Evolutionary conservation across 2,888 invertebrate genomes (phyloP).

Genomic region (Ophonus ardosiacus): DNA sequence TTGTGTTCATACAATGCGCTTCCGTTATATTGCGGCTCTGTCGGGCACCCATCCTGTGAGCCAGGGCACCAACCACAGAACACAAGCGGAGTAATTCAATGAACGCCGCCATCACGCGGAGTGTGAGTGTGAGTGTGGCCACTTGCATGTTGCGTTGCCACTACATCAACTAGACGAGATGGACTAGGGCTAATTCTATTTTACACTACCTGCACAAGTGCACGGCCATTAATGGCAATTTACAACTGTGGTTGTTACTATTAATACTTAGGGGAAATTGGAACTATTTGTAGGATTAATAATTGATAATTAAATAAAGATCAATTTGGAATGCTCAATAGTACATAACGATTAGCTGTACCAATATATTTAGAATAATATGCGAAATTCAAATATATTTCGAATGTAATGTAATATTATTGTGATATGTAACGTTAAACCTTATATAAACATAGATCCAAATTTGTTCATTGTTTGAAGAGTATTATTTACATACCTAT

Average conservation of each 20-base stretch:
- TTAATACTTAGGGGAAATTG: neutral
- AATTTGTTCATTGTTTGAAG: too few relatives aligned
- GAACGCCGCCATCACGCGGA: neutral
- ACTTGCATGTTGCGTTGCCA: neutral
- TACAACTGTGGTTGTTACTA: neutral
- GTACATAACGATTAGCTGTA: too few relatives aligned
- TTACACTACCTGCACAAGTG: neutral
- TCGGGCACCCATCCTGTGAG: neutral
- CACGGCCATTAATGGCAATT: neutral
- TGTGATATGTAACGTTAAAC: too few relatives aligned
- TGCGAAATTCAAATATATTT: too few relatives aligned
- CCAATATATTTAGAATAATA: too few relatives aligned
- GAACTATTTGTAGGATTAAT: neutral
- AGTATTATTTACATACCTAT: too few relatives aligned
- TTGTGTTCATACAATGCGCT: constrained; percentile 11
- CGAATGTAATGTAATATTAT: too few relatives aligned
- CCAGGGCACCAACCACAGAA: neutral
- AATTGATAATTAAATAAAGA: neutral
- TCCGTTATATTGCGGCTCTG: neutral
- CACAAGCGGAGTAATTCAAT: neutral
- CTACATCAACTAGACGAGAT: neutral
- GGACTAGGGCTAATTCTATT: neutral
- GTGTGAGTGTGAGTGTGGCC: too few relatives aligned
- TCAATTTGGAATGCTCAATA: neutral
- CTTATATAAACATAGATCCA: too few relatives aligned